Conservation (phyloP, 2,113 vertebrate species). For the Oncorhynchus clarkii region DNA sequence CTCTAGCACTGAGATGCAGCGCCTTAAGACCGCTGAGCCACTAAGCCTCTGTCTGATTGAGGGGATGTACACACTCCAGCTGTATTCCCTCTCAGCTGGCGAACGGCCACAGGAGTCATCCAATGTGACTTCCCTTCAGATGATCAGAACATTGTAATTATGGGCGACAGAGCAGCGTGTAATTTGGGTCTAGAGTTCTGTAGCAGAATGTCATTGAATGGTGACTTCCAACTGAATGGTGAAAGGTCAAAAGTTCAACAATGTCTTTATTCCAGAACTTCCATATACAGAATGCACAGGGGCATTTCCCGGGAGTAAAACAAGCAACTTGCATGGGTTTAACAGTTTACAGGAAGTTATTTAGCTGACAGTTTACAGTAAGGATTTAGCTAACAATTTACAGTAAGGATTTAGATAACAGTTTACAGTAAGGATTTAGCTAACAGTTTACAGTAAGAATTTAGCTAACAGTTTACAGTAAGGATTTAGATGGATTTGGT, state of each 20-base stretch:
- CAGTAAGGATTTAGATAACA: neutral
- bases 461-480: neutral
- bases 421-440: neutral
- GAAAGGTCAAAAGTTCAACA: slow-evolving; percentile 70
- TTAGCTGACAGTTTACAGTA: neutral
- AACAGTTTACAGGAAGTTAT: slow-evolving; percentile 1
- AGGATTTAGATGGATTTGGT: slow-evolving; percentile 16
- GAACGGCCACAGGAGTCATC: slow-evolving; percentile 32
- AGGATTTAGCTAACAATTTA: neutral
- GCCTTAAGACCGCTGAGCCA: no score
- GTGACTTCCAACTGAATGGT: slow-evolving; percentile 53
- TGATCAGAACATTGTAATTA: slow-evolving; percentile 71
- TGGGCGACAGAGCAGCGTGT: slow-evolving; percentile 68
- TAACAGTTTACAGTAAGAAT: neutral
- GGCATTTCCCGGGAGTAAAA: slow-evolving; percentile 29
- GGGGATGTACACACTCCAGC: slow-evolving; percentile 3
- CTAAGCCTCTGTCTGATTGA: neutral
- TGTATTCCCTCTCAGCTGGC: slow-evolving; percentile 43
- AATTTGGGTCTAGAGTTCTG: slow-evolving; percentile 68
- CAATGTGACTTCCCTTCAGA: slow-evolving; percentile 57
- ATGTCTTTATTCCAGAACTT: slow-evolving; percentile 39
- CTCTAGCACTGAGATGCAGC: no score
- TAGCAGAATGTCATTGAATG: slow-evolving; percentile 58
- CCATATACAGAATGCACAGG: slow-evolving; percentile 9
- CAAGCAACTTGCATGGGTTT: slow-evolving; percentile 20